Percentiles rank a stretch among this genome's conserved stretches.
These are phyloP conservation scores for Aythya baeri DNA, from an alignment of 2,113 vertebrate genomes.

Conservation along the genomic window DNA sequence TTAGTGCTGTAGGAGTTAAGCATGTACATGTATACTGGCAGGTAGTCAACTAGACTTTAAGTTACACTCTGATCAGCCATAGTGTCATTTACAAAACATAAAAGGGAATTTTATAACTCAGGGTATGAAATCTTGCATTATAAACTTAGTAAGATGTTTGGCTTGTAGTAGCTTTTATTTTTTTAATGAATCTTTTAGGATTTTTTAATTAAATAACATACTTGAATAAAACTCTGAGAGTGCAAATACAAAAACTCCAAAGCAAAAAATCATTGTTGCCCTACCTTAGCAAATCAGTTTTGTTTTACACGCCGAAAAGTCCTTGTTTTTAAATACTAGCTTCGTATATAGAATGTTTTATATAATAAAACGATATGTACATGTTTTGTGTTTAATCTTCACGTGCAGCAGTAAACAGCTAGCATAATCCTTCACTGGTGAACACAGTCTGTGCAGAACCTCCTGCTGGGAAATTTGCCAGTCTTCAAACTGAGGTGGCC, in stretches of 20 bases:
- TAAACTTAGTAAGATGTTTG: not conserved
- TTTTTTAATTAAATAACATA: not conserved
- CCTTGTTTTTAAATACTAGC: not conserved
- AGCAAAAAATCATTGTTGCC: not conserved
- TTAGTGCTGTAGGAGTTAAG: not conserved
- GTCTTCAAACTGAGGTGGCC: not conserved
- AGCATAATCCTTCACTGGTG: not conserved
- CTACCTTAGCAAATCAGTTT: not conserved
- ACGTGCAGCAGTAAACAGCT: not conserved
- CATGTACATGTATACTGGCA: fast-evolving
- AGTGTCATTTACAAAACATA: not conserved
- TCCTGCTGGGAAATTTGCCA: not conserved
- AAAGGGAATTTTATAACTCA: not conserved
- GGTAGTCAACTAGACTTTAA: not conserved
- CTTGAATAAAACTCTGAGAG: not conserved
- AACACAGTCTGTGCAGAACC: not conserved
- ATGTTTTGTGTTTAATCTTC: not conserved
- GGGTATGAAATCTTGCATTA: not conserved
- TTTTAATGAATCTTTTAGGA: not conserved
- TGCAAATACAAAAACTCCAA: not conserved
- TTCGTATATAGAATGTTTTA: not conserved
- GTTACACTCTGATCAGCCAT: not conserved
- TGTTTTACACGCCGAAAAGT: not conserved
- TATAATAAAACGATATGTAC: not conserved
- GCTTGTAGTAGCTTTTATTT: not conserved